phyloP scores from a whole-genome alignment of 1,140 invertebrate genomes.

The Vanessa tameamea region DNA sequence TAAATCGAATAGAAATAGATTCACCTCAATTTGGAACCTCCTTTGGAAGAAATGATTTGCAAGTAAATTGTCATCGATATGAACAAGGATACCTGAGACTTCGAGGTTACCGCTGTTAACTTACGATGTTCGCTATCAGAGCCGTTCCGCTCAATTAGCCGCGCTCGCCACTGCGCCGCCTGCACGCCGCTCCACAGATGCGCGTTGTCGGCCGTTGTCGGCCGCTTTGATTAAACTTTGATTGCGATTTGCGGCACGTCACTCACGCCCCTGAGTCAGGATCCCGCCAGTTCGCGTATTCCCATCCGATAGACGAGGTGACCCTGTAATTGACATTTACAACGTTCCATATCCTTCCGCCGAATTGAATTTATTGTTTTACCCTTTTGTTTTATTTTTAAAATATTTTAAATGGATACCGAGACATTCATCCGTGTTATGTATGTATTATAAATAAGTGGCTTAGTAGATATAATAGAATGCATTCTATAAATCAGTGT shows the following conservation, averaged over 20 bases:
- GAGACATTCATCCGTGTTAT: not conserved
- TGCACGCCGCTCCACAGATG: slow-evolving; percentile 38
- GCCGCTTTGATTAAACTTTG: slow-evolving; percentile 69
- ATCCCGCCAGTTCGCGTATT: slow-evolving; percentile 41
- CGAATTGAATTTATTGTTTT: slow-evolving; percentile 21
- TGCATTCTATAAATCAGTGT: too few relatives aligned
- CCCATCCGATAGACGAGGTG: slow-evolving; percentile 35
- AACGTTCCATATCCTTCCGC: slow-evolving; percentile 26
- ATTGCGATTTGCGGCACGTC: slow-evolving; percentile 48
- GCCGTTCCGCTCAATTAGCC: slow-evolving; percentile 69
- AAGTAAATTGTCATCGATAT: slow-evolving; percentile 4
- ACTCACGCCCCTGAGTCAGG: slow-evolving; percentile 45
- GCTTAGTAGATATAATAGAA: not conserved
- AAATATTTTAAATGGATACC: not conserved
- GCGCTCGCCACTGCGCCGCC: slow-evolving; percentile 42
- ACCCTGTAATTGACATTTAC: slow-evolving; percentile 30
- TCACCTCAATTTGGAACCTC: not conserved
- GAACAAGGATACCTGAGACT: slow-evolving; percentile 4
- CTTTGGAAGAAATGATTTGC: not conserved
- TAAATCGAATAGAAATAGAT: not conserved
- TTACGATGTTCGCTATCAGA: slow-evolving; percentile 37
- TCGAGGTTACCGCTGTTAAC: not conserved
- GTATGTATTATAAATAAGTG: not conserved
- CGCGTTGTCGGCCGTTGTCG: slow-evolving; percentile 46
- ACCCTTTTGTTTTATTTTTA: slow-evolving; percentile 12